Evolutionary conservation across 1,140 invertebrate genomes (phyloP).

Genomic region (Aphaenogaster rudis): DNA sequence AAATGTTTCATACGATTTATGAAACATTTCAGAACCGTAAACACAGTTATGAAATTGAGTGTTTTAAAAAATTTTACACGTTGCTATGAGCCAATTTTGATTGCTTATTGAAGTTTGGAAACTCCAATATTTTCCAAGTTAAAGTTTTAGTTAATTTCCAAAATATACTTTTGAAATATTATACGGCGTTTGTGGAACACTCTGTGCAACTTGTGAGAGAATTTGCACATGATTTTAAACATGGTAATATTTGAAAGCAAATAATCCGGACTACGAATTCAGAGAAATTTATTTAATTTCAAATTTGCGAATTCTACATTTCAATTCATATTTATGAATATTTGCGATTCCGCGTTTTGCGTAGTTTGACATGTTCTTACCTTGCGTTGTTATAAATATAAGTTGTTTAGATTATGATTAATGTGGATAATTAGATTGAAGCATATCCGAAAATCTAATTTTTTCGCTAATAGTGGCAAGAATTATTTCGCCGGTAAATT

Average conservation of each 20-base stretch:
- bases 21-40: neutral
- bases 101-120: neutral
- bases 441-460: neutral
- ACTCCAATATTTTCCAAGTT: neutral
- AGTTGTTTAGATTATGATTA: neutral
- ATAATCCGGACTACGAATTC: neutral
- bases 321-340: neutral
- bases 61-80: neutral
- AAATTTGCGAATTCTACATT: neutral
- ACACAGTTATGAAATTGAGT: neutral
- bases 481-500: neutral
- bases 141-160: neutral
- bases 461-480: neutral
- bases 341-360: constrained; percentile 12
- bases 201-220: neutral
- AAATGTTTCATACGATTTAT: neutral
- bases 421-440: neutral
- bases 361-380: neutral
- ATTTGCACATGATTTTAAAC: neutral
- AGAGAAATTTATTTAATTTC: neutral
- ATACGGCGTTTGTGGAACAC: neutral
- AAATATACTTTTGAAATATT: constrained; percentile 7
- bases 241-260: constrained; percentile 17
- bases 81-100: neutral
- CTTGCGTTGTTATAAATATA: neutral